A percentile compares a stretch with the other conserved stretches of the same genome.
Conservation (phyloP, 2,797 vertebrate species). For the Clarias platycephalus region DNA sequence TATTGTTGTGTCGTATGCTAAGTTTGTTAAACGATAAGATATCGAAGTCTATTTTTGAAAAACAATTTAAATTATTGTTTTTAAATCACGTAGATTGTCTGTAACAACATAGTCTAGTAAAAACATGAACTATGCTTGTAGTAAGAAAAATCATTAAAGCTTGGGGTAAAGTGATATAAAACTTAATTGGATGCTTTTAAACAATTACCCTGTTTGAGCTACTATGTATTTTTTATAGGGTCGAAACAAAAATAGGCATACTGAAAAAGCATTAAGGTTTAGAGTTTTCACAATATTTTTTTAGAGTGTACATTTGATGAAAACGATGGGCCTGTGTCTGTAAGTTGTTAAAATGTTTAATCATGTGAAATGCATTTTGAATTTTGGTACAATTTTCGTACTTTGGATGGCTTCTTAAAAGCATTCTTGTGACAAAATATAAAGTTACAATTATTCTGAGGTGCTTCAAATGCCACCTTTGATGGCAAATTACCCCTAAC, state of each 20-base stretch:
- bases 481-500: neutral
- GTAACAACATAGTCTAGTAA: neutral
- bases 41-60: too few species aligned
- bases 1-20: neutral
- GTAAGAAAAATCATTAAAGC: neutral
- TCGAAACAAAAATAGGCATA: neutral
- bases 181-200: neutral
- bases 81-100: too few species aligned
- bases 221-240: neutral
- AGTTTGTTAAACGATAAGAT: neutral
- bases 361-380: neutral
- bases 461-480: neutral
- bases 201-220: neutral
- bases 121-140: neutral
- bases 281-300: neutral
- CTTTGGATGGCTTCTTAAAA: neutral
- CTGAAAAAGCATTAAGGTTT: neutral
- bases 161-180: neutral
- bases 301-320: neutral
- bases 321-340: neutral
- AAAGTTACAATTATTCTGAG: neutral
- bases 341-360: neutral
- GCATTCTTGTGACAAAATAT: neutral
- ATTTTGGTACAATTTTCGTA: neutral
- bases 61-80: too few species aligned